Conservation (phyloP, 2,888 invertebrate species). For the Celastrina argiolus region DNA sequence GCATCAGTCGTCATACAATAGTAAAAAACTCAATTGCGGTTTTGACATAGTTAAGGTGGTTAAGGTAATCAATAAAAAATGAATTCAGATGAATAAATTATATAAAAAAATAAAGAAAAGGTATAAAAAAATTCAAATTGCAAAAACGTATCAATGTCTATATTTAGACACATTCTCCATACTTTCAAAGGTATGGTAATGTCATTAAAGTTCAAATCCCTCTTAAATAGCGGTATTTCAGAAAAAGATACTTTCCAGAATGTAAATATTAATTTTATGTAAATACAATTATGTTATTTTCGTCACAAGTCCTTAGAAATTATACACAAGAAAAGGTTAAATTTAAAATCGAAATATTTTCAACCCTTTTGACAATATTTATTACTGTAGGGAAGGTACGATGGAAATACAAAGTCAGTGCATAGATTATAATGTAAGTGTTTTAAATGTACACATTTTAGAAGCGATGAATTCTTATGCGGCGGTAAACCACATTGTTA, state of each 20-base stretch:
- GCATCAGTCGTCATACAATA: too few relatives aligned
- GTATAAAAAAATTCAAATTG: neutral
- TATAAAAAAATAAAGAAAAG: too few relatives aligned
- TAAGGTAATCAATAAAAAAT: too few relatives aligned
- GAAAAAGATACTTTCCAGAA: neutral
- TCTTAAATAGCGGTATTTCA: neutral
- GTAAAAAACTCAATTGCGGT: too few relatives aligned
- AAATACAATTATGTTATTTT: neutral
- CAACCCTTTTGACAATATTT: neutral
- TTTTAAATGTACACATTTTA: too few relatives aligned
- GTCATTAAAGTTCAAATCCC: neutral
- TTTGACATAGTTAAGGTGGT: too few relatives aligned
- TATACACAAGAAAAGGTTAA: neutral
- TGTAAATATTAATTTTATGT: slow-evolving; percentile 9
- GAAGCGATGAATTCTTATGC: too few relatives aligned
- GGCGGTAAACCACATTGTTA: too few relatives aligned
- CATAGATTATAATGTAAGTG: too few relatives aligned
- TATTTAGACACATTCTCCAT: neutral
- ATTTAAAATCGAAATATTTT: neutral
- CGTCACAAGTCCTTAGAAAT: neutral
- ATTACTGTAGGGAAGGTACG: neutral
- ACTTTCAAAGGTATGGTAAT: slow-evolving; percentile 7
- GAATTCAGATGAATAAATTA: too few relatives aligned
- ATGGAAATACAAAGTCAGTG: too few relatives aligned
- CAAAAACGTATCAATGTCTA: neutral